phyloP scores from a whole-genome alignment of 1,140 invertebrate species.

The Atopsyche davidsoni region DNA sequence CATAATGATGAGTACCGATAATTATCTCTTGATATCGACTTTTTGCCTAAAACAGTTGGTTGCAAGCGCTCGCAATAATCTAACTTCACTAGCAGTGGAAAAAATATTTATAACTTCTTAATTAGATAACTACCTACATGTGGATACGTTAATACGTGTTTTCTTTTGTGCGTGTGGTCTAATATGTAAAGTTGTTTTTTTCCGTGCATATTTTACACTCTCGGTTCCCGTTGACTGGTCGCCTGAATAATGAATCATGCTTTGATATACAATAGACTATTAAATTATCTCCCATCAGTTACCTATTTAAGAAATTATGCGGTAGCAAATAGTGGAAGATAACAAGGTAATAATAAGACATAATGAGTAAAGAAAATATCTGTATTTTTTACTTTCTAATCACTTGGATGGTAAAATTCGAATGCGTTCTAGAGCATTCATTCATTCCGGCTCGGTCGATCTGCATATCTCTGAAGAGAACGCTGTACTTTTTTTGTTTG shows the following conservation, averaged over 20 bases:
- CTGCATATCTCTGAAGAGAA: too few species aligned
- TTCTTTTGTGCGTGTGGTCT: constrained; percentile 26
- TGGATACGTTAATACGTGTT: constrained; percentile 27
- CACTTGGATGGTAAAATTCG: too few species aligned
- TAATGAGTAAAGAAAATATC: constrained; percentile 17
- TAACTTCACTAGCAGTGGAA: too few species aligned
- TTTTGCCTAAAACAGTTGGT: constrained; percentile 3
- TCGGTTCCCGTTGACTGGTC: constrained; percentile 29
- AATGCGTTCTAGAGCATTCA: too few species aligned
- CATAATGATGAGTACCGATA: too few species aligned
- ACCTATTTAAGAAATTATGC: constrained; percentile 30
- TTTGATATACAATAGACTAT: constrained; percentile 31
- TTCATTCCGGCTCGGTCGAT: too few species aligned
- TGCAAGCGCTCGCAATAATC: too few species aligned
- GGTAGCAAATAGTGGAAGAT: constrained; percentile 19
- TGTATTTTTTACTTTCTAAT: constrained; percentile 15
- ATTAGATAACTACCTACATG: constrained; percentile 27
- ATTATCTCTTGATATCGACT: too few species aligned
- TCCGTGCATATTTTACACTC: constrained; percentile 24
- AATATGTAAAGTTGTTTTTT: constrained; percentile 29
- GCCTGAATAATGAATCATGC: constrained; percentile 30
- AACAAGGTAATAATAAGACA: constrained; percentile 15
- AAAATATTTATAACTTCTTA: constrained; percentile 18
- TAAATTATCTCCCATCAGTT: constrained; percentile 30
- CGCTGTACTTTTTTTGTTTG: too few species aligned